Base-by-base conservation (phyloP, 2,888 invertebrate genomes). In the Drosophila buzzatii region DNA sequence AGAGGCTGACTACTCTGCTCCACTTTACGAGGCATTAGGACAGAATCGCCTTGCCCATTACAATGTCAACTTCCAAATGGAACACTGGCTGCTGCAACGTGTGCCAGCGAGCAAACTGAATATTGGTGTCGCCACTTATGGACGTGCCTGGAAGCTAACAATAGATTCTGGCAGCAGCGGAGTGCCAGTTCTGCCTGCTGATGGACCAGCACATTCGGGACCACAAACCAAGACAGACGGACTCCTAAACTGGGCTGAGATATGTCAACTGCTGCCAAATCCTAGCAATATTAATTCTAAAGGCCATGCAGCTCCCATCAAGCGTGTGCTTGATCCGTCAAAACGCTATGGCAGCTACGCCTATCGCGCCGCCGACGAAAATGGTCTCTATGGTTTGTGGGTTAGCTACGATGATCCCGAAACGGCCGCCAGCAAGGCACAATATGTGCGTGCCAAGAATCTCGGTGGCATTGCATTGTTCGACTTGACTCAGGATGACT, bases 381-480 rank as follows among this genome's bases (percentile, higher is more conserved):
- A 95, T 47, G 95, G 94, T 65, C 95, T 95, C 0, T 94, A 95
- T n/a, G 97, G 97, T 7, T 91, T 97, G 18, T 97, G 97, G 97
- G 95, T 96, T 5, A 95, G 96, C 72, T 97, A 96, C 91, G 97
- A 97, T 82, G 97, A 97, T 91, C 96, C 96, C 0, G 97, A 97
- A 82, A 96, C 96, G 0, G 97, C 96, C 52, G 96, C 96, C 42
- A 95, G 96, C 90, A 97, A 97, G 92, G 97, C 97, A 0, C 93
- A 94, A 10, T 97, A 96, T 90, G 96, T 94, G 52, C 94, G 96
- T 82, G 95, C 95, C 1, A 97, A 96, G 92, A 95, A 95, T 60
- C 94, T 97, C 1, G 97, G 97, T 12, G 97, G 97, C 45, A 94
- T 97, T 23, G 96, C 97, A 0, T 93, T 97, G 49, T 94, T 95